Evolutionary conservation across 2,113 vertebrate genomes (phyloP).

Genomic region (Cygnus atratus): DNA sequence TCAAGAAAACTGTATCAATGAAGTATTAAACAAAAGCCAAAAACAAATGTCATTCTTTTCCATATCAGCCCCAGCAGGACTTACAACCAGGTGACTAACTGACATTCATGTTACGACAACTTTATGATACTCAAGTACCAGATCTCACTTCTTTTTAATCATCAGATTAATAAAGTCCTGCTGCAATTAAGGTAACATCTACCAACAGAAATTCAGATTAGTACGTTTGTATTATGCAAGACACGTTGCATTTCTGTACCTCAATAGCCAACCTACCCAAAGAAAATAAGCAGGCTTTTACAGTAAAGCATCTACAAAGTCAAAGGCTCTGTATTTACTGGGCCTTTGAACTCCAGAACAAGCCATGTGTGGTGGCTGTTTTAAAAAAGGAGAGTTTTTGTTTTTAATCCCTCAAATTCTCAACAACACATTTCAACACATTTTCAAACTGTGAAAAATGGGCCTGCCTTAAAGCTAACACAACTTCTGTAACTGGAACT

Average conservation of each 20-base stretch:
- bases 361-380: not conserved
- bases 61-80: not conserved
- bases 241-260: not conserved
- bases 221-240: not conserved
- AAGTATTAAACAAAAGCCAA: not conserved
- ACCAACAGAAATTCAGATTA: not conserved
- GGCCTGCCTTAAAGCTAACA: not conserved
- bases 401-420: not conserved
- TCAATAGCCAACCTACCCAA: not conserved
- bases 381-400: not conserved
- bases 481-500: not conserved
- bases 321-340: not conserved
- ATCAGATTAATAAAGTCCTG: not conserved
- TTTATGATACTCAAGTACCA: not conserved
- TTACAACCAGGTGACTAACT: not conserved
- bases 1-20: not conserved
- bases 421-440: not conserved
- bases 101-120: not conserved
- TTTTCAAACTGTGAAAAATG: not conserved
- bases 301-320: not conserved
- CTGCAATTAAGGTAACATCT: not conserved
- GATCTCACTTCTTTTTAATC: not conserved
- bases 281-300: not conserved
- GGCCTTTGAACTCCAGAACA: not conserved
- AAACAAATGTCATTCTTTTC: not conserved